Conservation (phyloP, 2,888 invertebrate species). For the Melolontha melolontha region DNA sequence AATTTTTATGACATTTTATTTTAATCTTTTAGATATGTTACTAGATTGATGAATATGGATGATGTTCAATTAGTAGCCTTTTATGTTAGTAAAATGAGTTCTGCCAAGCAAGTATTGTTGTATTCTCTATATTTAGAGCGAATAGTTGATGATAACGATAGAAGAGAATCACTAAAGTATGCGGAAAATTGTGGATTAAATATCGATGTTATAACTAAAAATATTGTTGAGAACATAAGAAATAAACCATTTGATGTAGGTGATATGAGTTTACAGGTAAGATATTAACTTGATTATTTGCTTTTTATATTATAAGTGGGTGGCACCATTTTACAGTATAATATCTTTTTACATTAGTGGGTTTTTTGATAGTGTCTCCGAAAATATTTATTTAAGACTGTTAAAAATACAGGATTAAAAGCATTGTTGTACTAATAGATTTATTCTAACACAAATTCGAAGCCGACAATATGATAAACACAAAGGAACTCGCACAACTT, state of each 20-base stretch:
- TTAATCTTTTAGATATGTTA: conserved; percentile 69
- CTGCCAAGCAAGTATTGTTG: conserved; percentile 69
- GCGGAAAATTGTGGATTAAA: conserved; percentile 83
- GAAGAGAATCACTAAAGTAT: conserved; percentile 76
- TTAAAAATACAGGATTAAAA: too few relatives aligned
- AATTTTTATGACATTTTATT: too few relatives aligned
- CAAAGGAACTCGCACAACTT: too few relatives aligned
- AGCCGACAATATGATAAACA: too few relatives aligned
- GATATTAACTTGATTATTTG: neutral
- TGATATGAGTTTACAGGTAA: conserved; percentile 60
- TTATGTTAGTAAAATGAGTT: conserved; percentile 85
- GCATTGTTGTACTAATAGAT: too few relatives aligned
- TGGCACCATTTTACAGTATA: too few relatives aligned
- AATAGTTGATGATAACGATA: conserved; percentile 74
- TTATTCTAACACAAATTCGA: too few relatives aligned
- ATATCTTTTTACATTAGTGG: too few relatives aligned
- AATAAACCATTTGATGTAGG: conserved; percentile 62
- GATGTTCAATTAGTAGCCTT: conserved; percentile 85
- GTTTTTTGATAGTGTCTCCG: too few relatives aligned
- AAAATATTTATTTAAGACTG: too few relatives aligned
- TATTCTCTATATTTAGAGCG: conserved; percentile 79
- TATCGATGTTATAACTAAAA: conserved; percentile 85
- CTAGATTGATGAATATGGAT: conserved; percentile 77
- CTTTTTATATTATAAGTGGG: too few relatives aligned
- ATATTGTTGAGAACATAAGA: conserved; percentile 84